These are phyloP conservation scores for Hedya salicella DNA, from an alignment of 2,888 invertebrate species.

Conservation along the genomic window DNA sequence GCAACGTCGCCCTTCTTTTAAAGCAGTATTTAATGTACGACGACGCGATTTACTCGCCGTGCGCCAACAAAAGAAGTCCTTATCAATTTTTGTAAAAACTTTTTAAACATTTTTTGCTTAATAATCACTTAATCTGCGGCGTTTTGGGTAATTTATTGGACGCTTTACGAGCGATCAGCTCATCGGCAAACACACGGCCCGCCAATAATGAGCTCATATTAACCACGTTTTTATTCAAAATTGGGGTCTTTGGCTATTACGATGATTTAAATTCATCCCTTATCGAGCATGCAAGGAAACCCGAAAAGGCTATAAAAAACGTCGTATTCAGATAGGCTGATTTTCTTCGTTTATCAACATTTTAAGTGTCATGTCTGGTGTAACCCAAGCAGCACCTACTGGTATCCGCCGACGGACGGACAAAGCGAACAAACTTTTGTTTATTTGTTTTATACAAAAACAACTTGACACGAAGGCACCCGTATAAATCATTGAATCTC, in stretches of 20 bases:
- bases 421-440: slow-evolving; percentile 49
- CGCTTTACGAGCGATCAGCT: slow-evolving; percentile 52
- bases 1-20: slow-evolving; percentile 76
- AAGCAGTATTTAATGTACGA: slow-evolving; percentile 62
- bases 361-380: slow-evolving; percentile 43
- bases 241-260: slow-evolving; percentile 54
- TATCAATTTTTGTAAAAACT: slow-evolving; percentile 66
- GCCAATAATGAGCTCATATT: slow-evolving; percentile 61
- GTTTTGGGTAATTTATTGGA: slow-evolving; percentile 64
- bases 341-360: slow-evolving; percentile 27
- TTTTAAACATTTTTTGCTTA: slow-evolving; percentile 63
- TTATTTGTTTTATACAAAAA: slow-evolving; percentile 57
- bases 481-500: slow-evolving; percentile 57
- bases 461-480: slow-evolving; percentile 49
- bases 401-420: slow-evolving; percentile 43
- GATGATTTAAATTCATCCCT: slow-evolving; percentile 48
- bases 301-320: background rate
- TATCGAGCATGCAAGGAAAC: slow-evolving; percentile 9
- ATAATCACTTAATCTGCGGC: slow-evolving; percentile 73
- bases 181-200: slow-evolving; percentile 61
- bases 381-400: slow-evolving; percentile 45
- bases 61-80: slow-evolving; percentile 70
- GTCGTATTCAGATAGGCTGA: background rate
- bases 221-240: slow-evolving; percentile 57
- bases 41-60: slow-evolving; percentile 60